Evolutionary conservation across 2,797 vertebrate species (phyloP).

Genomic region (Hypotaenidia okinawae): DNA sequence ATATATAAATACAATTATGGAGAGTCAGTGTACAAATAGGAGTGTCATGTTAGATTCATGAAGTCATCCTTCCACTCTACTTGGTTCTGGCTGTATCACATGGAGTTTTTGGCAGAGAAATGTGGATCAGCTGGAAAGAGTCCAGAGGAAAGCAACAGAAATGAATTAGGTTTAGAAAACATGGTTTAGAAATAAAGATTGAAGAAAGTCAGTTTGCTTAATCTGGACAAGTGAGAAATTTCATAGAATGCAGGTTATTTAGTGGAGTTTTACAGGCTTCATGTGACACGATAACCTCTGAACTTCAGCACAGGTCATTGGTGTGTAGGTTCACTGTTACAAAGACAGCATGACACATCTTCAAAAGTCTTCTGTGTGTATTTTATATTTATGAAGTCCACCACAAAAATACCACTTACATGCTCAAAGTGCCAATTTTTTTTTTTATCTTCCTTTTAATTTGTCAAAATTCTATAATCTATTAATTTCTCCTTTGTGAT

Average conservation of each 20-base stretch:
- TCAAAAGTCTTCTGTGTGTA: neutral
- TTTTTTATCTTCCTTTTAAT: neutral
- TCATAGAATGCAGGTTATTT: neutral
- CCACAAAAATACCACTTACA: neutral
- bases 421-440: neutral
- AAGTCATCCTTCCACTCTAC: constrained; percentile 68
- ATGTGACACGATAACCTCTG: neutral
- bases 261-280: neutral
- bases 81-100: constrained; percentile 59
- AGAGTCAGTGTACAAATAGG: constrained; percentile 62
- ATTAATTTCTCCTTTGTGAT: neutral
- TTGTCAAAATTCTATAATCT: neutral
- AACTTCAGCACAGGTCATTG: neutral
- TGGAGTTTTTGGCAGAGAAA: constrained; percentile 55
- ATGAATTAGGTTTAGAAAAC: constrained; percentile 35
- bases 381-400: neutral
- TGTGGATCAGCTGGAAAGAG: constrained; percentile 39
- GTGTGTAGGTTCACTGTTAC: neutral
- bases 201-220: neutral
- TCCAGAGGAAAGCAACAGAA: constrained; percentile 35
- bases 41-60: constrained; percentile 69
- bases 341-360: neutral
- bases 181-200: constrained; percentile 17
- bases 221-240: neutral
- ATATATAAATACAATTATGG: constrained; percentile 4